phyloP scores from a whole-genome alignment of 2,113 vertebrate species.

The Colius striatus region DNA sequence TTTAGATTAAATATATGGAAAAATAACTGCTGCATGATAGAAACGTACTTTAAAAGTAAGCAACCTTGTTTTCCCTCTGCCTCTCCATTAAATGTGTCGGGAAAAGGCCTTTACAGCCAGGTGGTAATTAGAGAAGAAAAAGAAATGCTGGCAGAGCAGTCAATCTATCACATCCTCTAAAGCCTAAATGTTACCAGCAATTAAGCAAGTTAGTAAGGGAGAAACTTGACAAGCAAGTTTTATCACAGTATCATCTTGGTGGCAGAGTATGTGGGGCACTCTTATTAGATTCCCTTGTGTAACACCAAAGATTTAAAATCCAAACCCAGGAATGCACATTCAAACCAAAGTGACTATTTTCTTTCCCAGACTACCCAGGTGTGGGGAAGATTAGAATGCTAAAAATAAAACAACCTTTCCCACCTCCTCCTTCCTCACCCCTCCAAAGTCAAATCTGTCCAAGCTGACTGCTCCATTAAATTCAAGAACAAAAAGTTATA shows the following conservation, averaged over 20 bases:
- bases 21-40: slow-evolving; percentile 37
- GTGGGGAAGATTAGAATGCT: slow-evolving; percentile 31
- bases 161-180: slow-evolving; percentile 33
- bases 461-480: slow-evolving; percentile 91
- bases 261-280: not conserved
- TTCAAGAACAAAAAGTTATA: slow-evolving; percentile 89
- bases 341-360: not conserved
- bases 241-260: slow-evolving; percentile 13
- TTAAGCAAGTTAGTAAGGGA: slow-evolving; percentile 32
- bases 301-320: slow-evolving; percentile 14
- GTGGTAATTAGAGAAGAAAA: slow-evolving; percentile 64
- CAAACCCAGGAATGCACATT: not conserved
- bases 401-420: slow-evolving; percentile 64
- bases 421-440: slow-evolving; percentile 19
- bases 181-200: slow-evolving; percentile 46
- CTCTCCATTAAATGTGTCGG: slow-evolving; percentile 51
- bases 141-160: slow-evolving; percentile 1
- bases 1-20: slow-evolving; percentile 34
- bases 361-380: not conserved
- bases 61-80: slow-evolving; percentile 37
- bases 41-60: slow-evolving; percentile 61
- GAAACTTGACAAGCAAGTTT: slow-evolving; percentile 28
- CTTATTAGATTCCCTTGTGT: not conserved
- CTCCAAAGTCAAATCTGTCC: slow-evolving; percentile 80
- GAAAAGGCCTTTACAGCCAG: slow-evolving; percentile 53